A percentile compares a stretch with the other conserved stretches of the same genome.
These are phyloP conservation scores for Brachystomella parvula DNA, from an alignment of 1,140 invertebrate genomes.

Conservation along the genomic window DNA sequence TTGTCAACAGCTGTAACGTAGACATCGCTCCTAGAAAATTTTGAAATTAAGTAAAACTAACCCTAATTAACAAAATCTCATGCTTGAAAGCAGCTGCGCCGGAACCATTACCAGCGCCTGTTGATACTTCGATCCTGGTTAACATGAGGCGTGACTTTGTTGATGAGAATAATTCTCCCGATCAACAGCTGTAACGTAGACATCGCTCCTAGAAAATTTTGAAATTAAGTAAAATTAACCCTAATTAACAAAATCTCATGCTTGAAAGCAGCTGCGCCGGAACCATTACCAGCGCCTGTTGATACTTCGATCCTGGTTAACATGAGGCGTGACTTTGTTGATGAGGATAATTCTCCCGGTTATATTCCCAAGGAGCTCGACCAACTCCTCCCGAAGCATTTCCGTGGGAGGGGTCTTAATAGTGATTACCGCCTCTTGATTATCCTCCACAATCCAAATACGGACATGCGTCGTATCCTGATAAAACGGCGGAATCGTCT, in stretches of 20 bases:
- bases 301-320: slow-evolving; percentile 54
- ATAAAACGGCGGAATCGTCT: slow-evolving; percentile 67
- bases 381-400: slow-evolving; percentile 61
- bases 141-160: slow-evolving; percentile 64
- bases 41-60: background rate
- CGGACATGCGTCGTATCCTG: slow-evolving; percentile 66
- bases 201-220: slow-evolving; percentile 60
- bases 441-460: slow-evolving; percentile 42
- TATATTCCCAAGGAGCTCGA: slow-evolving; percentile 62
- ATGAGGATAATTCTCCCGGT: slow-evolving; percentile 65
- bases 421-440: slow-evolving; percentile 35
- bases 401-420: slow-evolving; percentile 54
- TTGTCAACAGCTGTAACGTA: slow-evolving; percentile 76
- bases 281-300: slow-evolving; percentile 55
- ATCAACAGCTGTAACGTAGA: slow-evolving; percentile 81
- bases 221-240: background rate
- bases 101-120: slow-evolving; percentile 53
- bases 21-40: slow-evolving; percentile 65
- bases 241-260: background rate
- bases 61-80: background rate
- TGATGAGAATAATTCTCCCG: slow-evolving; percentile 63
- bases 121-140: slow-evolving; percentile 56
- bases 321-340: slow-evolving; percentile 66
- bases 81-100: background rate
- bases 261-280: background rate